A percentile compares a stretch with the other conserved stretches of the same genome.
These are phyloP conservation scores for Trichonephila clavipes DNA, from an alignment of 1,140 invertebrate species.

Conservation along the genomic window DNA sequence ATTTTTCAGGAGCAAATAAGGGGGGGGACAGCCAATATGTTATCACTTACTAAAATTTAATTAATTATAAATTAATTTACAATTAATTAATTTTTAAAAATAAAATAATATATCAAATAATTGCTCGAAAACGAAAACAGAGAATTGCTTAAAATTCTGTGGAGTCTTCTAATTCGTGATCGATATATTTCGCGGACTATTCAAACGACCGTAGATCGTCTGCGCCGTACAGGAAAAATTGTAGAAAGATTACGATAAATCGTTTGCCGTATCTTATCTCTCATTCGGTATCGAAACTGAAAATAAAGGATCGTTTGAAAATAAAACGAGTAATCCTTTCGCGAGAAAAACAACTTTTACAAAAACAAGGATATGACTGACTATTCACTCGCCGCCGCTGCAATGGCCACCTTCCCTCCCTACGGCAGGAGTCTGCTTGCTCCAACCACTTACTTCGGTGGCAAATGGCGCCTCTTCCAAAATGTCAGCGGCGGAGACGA, in stretches of 20 bases:
- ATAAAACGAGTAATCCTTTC: not conserved
- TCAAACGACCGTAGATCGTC: not conserved
- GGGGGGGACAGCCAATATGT: too few species aligned
- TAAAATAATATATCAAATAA: too few species aligned
- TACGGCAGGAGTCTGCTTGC: not conserved
- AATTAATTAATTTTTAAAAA: not conserved
- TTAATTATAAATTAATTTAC: too few species aligned
- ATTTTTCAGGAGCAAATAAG: too few species aligned
- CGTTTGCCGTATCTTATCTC: not conserved
- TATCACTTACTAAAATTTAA: too few species aligned
- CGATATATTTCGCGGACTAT: constrained; percentile 26
- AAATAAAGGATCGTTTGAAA: constrained; percentile 4
- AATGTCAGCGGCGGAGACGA: constrained; percentile 29
- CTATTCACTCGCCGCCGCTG: not conserved
- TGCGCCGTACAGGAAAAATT: not conserved
- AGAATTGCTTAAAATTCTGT: too few species aligned
- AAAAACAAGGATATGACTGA: not conserved
- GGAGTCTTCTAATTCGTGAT: not conserved
- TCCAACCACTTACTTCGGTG: constrained; percentile 26
- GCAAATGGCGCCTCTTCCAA: constrained; percentile 36
- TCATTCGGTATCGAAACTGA: not conserved
- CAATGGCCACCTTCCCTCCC: constrained; percentile 32
- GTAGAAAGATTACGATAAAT: not conserved
- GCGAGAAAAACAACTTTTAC: not conserved
- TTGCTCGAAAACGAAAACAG: too few species aligned